Evolutionary conservation across 1,140 invertebrate species (phyloP).

Genomic region (Brachionus plicatilis): DNA sequence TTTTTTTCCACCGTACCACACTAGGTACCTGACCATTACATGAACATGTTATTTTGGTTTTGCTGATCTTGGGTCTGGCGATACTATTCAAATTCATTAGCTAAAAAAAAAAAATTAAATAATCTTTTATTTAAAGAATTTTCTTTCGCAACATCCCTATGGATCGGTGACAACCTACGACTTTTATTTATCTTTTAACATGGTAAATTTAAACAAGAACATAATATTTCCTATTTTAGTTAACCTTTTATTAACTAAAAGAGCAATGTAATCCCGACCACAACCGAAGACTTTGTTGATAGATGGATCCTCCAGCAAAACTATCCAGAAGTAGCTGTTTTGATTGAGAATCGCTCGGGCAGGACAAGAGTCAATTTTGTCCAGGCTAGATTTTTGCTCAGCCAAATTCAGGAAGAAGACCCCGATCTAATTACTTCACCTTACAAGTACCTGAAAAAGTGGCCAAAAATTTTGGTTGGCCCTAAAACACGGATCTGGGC

Average conservation of each 20-base stretch:
- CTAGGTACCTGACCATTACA: no score
- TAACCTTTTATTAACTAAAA: neutral
- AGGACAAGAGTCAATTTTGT: constrained; percentile 12
- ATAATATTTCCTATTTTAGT: neutral
- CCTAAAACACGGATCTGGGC: no score
- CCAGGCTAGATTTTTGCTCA: constrained; percentile 21
- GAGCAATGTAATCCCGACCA: neutral
- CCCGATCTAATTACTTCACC: neutral
- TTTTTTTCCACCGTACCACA: no score
- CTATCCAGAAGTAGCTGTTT: constrained; percentile 36
- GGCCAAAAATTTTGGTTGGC: no score
- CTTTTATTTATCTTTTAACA: constrained; percentile 11
- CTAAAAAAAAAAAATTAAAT: no score
- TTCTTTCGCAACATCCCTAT: neutral
- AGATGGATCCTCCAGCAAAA: constrained; percentile 1
- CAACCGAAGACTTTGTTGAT: constrained; percentile 17
- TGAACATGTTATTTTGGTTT: no score
- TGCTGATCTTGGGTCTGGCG: no score
- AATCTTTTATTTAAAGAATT: neutral
- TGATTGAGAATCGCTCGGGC: neutral
- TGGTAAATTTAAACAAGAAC: neutral
- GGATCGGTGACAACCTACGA: neutral
- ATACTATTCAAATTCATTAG: no score
- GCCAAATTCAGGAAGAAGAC: constrained; percentile 32
- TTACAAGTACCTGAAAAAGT: neutral